These are phyloP conservation scores for Petrocephalus sullivani DNA, from an alignment of 2,797 vertebrate species.

Conservation along the genomic window DNA sequence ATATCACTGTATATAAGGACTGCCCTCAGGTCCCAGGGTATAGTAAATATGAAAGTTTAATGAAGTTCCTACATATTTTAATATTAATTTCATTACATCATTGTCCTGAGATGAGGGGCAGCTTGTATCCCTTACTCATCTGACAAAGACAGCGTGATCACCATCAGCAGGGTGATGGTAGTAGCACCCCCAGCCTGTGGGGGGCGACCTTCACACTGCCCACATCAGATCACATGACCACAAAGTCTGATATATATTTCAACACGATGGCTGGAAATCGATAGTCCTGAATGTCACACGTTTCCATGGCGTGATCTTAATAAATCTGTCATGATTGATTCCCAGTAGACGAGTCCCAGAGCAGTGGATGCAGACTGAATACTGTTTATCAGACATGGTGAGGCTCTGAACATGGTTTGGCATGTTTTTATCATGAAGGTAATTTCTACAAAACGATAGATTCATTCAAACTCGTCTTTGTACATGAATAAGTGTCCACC, in stretches of 20 bases:
- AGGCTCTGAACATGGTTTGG: not conserved
- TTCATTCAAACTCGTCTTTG: not conserved
- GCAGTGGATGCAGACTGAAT: constrained; percentile 16
- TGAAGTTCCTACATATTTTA: not conserved
- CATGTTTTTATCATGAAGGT: not conserved
- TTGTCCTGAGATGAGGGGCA: constrained; percentile 40
- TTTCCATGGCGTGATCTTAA: constrained; percentile 35
- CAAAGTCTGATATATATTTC: constrained; percentile 40
- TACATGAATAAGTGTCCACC: not conserved
- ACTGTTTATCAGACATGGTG: not conserved
- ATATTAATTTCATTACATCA: constrained; percentile 26
- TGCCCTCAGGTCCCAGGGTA: not conserved
- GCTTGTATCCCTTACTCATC: constrained; percentile 37
- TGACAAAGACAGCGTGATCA: constrained; percentile 47
- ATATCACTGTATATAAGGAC: not conserved
- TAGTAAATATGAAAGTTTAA: not conserved
- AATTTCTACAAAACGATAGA: not conserved
- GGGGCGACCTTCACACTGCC: constrained; percentile 29
- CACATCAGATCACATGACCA: constrained; percentile 45
- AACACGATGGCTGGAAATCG: constrained; percentile 42
- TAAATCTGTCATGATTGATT: constrained; percentile 32
- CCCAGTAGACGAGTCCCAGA: not conserved
- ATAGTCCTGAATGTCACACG: constrained; percentile 39
- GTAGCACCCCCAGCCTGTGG: constrained; percentile 27
- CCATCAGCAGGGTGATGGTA: constrained; percentile 35